Conservation (phyloP, 2,113 vertebrate genomes). For the Myotis lucifugus region DNA sequence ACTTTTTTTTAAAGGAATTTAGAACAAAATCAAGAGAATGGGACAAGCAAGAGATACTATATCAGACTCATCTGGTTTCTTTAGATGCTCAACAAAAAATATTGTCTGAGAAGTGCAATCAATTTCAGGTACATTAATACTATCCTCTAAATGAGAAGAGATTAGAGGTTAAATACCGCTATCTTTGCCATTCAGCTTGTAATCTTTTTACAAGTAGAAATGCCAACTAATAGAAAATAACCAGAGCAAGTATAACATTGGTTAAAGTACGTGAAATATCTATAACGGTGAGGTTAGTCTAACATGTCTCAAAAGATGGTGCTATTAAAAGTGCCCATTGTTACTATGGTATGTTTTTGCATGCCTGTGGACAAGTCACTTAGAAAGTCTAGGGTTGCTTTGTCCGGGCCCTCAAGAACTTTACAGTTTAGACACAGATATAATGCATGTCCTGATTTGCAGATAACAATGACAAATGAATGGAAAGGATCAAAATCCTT, state of each 20-base stretch:
- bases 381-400: not conserved
- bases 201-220: not conserved
- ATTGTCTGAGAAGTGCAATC: conserved; percentile 80
- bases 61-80: conserved; percentile 80
- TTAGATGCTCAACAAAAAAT: conserved; percentile 82
- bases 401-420: not conserved
- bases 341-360: not conserved
- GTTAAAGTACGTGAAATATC: not conserved
- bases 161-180: conserved; percentile 11
- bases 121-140: conserved; percentile 84
- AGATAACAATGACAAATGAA: not conserved
- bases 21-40: conserved; percentile 84
- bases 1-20: conserved; percentile 81
- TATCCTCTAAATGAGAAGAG: conserved; percentile 52
- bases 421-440: not conserved
- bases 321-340: not conserved
- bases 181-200: not conserved
- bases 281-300: not conserved
- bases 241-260: not conserved
- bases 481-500: not conserved
- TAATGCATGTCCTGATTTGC: not conserved
- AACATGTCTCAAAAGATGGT: not conserved
- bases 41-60: conserved; percentile 82
- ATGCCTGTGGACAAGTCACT: not conserved
- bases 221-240: not conserved